phyloP scores from a whole-genome alignment of 2,113 vertebrate genomes.

The Antidorcas marsupialis region DNA sequence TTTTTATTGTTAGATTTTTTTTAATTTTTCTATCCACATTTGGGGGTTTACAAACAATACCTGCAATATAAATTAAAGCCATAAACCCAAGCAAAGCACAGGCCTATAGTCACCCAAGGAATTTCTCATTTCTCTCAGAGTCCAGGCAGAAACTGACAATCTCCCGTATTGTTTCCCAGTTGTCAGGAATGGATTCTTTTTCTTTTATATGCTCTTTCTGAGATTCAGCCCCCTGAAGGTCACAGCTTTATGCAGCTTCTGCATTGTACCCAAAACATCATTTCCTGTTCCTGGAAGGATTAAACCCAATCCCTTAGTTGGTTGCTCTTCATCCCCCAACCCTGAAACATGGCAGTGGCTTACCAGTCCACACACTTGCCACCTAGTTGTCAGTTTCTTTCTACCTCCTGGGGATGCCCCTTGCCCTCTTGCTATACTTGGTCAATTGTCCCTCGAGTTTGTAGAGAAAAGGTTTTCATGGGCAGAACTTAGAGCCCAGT shows the following conservation, averaged over 20 bases:
- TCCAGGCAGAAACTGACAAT: not conserved
- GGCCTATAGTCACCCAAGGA: not conserved
- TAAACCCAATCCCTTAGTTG: not conserved
- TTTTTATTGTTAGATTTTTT: not conserved
- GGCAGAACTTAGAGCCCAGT: not conserved
- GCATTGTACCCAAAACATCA: not conserved
- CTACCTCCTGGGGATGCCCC: not conserved
- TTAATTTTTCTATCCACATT: not conserved
- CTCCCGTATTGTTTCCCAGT: not conserved
- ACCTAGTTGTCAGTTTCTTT: not conserved
- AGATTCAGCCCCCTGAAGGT: not conserved
- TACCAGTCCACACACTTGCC: fast-evolving
- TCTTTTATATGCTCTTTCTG: not conserved
- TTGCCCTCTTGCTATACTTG: not conserved
- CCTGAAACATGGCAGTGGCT: fast-evolving
- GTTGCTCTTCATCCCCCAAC: not conserved
- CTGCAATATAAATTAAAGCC: not conserved
- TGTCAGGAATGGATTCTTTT: not conserved
- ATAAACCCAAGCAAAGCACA: not conserved
- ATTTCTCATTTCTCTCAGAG: not conserved
- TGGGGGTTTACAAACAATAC: not conserved
- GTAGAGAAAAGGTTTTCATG: not conserved
- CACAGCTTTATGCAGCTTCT: not conserved
- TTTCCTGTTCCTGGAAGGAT: not conserved
- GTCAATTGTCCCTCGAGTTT: not conserved